Percentiles rank a stretch among this genome's conserved stretches.
phyloP scores from a whole-genome alignment of 2,888 invertebrate genomes.

The Sinelater perroti region DNA sequence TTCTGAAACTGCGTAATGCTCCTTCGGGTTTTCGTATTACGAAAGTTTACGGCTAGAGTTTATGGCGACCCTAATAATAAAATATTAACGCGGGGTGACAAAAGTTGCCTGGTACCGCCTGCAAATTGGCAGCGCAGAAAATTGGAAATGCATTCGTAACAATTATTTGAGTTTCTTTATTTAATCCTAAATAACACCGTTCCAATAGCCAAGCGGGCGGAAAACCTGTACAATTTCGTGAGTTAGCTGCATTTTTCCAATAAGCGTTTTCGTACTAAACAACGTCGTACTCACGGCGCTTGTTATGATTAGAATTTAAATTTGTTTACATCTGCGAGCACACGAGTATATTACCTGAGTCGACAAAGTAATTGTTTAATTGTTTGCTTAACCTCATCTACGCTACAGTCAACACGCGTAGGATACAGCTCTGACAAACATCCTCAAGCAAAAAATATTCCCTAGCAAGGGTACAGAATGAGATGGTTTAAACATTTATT shows the following conservation, averaged over 20 bases:
- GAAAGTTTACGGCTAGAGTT: constrained; percentile 17
- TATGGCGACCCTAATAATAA: constrained; percentile 14
- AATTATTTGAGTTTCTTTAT: constrained; percentile 23
- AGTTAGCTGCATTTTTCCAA: constrained; percentile 24
- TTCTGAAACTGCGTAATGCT: constrained; percentile 12
- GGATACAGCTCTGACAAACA: background rate
- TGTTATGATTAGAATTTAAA: constrained; percentile 19
- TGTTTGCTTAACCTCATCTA: background rate
- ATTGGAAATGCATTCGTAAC: constrained; percentile 13
- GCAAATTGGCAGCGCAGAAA: constrained; percentile 12
- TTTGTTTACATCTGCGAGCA: constrained; percentile 12
- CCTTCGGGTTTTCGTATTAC: constrained; percentile 12
- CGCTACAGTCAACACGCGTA: background rate
- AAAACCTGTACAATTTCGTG: constrained; percentile 20
- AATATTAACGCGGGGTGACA: constrained; percentile 15
- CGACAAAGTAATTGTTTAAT: constrained; percentile 1
- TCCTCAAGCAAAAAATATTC: background rate
- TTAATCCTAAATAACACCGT: constrained; percentile 21
- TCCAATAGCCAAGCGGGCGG: constrained; percentile 12
- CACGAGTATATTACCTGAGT: background rate
- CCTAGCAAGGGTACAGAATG: background rate
- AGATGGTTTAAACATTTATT: constrained; percentile 7
- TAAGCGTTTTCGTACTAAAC: constrained; percentile 27
- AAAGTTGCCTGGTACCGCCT: constrained; percentile 9
- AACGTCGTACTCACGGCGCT: constrained; percentile 15